Base-by-base conservation (phyloP, 2,113 vertebrate genomes). In the Chroicocephalus ridibundus region DNA sequence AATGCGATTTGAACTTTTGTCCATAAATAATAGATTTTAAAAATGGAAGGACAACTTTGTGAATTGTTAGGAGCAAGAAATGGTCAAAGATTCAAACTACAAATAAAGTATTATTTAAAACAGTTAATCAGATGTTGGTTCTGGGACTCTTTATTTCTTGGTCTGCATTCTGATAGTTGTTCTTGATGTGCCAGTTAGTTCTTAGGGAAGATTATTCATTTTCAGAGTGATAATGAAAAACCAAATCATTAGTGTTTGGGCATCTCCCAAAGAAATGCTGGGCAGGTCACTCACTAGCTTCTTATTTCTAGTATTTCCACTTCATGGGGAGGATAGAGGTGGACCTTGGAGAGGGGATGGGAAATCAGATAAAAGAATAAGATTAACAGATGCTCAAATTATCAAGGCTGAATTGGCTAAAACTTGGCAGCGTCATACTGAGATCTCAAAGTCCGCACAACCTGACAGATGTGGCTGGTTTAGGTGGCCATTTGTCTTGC, bases 1-100 rank as follows among this genome's bases (percentile, higher is more conserved):
- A 77, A 65, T 38, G 42, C 31, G 29, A 81, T 88, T 91, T 3
- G 2, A 85, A 22, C n/a, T 74, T 81, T 90, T 42, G 47, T 54
- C 46, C 25, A 94, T 51, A 91, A 97, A 80, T 82, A 82, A 96
- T 91, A n/a, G 24, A 91, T 94, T 95, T 95, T 46, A 9, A 58
- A 96, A 95, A 74, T 72, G 11, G 22, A 91, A 94, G 42, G 58
- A 82, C 31, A 83, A 40, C 36, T 94, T 38, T 95, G 7, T 65
- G 72, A 90, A 60, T 87, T 75, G 62, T 86, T 62, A 88, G 40
- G 31, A 42, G 40, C 13, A 71, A 91, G 68, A 95, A 79, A 60
- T 54, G 46, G 19, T 91, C 29, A 57, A 81, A 91, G 32, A 93
- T 65, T 42, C 68, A 90, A 88, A 80, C 25, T 78, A 16, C 76